Base-by-base conservation (phyloP, 2,113 vertebrate species). In the Bucco capensis region DNA sequence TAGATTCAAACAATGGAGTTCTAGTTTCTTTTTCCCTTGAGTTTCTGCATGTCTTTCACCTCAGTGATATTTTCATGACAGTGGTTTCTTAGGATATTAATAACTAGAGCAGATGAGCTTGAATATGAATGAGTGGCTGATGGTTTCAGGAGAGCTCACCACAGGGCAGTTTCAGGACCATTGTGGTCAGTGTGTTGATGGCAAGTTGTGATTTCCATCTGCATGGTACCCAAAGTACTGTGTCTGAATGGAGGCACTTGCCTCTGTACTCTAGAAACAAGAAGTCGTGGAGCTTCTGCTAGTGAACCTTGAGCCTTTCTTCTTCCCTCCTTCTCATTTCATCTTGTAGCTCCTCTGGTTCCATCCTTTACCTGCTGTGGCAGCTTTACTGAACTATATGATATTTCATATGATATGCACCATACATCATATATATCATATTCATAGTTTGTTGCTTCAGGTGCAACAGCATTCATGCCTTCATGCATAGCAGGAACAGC, bases 231-330 rank as follows among this genome's bases (percentile, higher is more conserved):
- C 58, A 4, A 19, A 70, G 7, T 49, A 50, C 46, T 64, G 31
- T 23, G 15, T 50, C 62, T 66, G 53, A 22, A 35, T 8, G 50
- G 71, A 53, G 57, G 44, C 31, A 12, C 49, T 61, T 62, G 61
- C 19, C 56, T 89, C 57, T 0, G 2, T 28, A 5, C 1, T 13
- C 24, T 51, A 61, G 28, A 30, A 54, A 30, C 1, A 0, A 46
- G 33, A 0, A 46, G 33, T 8, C 10, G 0, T 1, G 11, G 44
- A 7, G 14, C 4, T 16, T 13, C 31, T 83, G 83, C 53, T 17
- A 24, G 27, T 35, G 42, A 50, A 10, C 28, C 44, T n/a, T 0
- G 1, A 50, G n/a, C 17, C 12, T 50, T 62, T 74, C 54, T 42
- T 80, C 47, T 54, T 74, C 31, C 35, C 35, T n/a, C 25, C 19